Evolutionary conservation across 2,888 invertebrate genomes (phyloP), one percentile per base, ranked within the genome.

Genomic region (Anthoptus insignis): DNA sequence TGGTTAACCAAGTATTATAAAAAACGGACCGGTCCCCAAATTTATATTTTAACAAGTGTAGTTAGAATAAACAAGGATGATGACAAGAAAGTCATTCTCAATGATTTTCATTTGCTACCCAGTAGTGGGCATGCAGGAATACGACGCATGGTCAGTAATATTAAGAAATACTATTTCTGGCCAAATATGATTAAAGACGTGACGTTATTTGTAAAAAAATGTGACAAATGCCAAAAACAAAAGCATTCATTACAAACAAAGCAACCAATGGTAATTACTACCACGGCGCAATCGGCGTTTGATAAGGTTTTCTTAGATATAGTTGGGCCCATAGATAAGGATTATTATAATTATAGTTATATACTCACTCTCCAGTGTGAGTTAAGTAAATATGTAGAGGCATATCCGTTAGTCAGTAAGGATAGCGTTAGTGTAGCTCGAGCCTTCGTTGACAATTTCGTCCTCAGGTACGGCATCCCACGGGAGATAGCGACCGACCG

Each of bases 101-200:
- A 68, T 59, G 67, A 71, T 27, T 71, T 63, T 37, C 71, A 71
- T 59, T 32, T 71, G 6, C 29, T 71, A 19, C 71, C 68, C 9
- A 65, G 64, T 3, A 59, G 65, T 52, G 71, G 68, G 2, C 68
- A 71, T 50, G 68, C 71, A 24, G 67, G 71, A n/a, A n/a, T n/a
- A n/a, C n/a, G n/a, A n/a, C n/a, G n/a, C n/a, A 75, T 75, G 74
- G 9, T 53, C 0, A 76, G 69, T 59, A 74, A 71, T 63, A 68
- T 32, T 11, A 32, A 32, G 32, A 32, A 32, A 11, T 8, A 5
- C 2, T 32, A 32, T 11, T 32, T 53, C 56, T 69, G 69, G 68
- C 54, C 67, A 37, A 19, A 8, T 27, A 27, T 27, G 56, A 7
- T 13, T 70, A 57, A 63, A n/a, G 67, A 72, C 16, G 58, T 70